Base-by-base conservation (phyloP, 1,140 invertebrate genomes). In the Bombus cullumanus region DNA sequence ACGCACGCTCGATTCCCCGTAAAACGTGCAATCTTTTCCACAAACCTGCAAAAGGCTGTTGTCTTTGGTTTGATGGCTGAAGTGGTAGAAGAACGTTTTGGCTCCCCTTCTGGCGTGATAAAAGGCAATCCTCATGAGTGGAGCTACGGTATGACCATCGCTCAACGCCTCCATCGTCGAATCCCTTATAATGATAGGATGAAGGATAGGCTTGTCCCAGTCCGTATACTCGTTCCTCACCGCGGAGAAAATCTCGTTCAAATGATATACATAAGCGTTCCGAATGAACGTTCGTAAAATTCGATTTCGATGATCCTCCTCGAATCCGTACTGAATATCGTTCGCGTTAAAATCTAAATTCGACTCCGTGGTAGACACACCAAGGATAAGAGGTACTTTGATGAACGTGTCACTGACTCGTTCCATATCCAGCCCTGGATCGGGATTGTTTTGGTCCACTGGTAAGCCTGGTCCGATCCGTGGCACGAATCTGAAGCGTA, bases 141-240 rank as follows among this genome's bases (percentile, higher is more conserved):
- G 97, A 3, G 97, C 97, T 6, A 97, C 97, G 88, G 97, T 96
- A 92, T 97, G 97, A 0, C 97, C 98, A 93, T 99, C 98, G 92
- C 97, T 97, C 2, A 99, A 95, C 8, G 98, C 97, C 90, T 98
- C 98, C 94, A 99, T 97, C 0, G 98, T 98, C 28, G 97, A 97
- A 93, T 99, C 98, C 18, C 98, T 94, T 72, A 98, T 96, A 93
- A 97, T 97, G 92, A 98, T 97, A 0, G 98, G 98, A 92, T 98
- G 97, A 78, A 97, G 96, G 43, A 97, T 98, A 9, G 97, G 97
- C 90, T 98, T 97, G 92, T 98, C 97, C 98, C 98, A 98, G 94
- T 98, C 98, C 57, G 98, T 98, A 95, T 99, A 99, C 94, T 99
- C 98, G 95, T 99, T 98, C 47, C 98, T 95, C 22, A 99, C 96